Conservation (phyloP, 2,113 vertebrate species). For the Calyptommatus sinebrachiatus region DNA sequence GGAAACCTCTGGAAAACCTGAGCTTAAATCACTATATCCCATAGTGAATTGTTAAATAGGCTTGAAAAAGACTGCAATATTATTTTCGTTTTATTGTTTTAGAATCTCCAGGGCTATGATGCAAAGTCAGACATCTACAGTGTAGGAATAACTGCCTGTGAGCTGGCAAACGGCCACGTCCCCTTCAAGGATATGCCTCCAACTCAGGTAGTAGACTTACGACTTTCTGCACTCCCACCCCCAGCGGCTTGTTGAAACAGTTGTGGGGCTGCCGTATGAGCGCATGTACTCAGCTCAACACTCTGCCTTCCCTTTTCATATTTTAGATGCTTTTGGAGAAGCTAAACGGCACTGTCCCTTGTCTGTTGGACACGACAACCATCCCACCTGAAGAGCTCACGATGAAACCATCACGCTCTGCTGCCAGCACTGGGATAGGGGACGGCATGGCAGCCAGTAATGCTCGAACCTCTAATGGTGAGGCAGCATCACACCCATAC, state of each 20-base stretch:
- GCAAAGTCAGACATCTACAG: constrained; percentile 98
- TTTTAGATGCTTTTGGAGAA: constrained; percentile 95
- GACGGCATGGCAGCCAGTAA: constrained; percentile 76
- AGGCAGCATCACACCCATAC: constrained; percentile 85
- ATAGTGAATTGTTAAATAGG: neutral
- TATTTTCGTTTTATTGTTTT: constrained; percentile 25
- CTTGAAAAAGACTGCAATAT: neutral
- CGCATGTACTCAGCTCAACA: neutral
- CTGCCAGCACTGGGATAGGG: constrained; percentile 80
- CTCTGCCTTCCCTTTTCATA: neutral
- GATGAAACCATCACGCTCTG: constrained; percentile 84
- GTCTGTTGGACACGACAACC: constrained; percentile 92
- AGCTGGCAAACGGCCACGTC: constrained; percentile 97
- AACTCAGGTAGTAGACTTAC: constrained; percentile 80
- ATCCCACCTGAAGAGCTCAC: constrained; percentile 93
- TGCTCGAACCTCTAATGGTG: constrained; percentile 83
- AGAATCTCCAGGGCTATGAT: constrained; percentile 97
- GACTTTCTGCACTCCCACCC: neutral
- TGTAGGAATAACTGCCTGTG: constrained; percentile 95
- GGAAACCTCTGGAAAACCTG: neutral
- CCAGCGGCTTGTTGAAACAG: neutral
- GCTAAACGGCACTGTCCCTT: constrained; percentile 93
- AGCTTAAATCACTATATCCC: neutral
- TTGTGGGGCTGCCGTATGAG: neutral
- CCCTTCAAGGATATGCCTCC: constrained; percentile 98